Base-by-base conservation (phyloP, 2,797 vertebrate species). In the Pangasius djambal region DNA sequence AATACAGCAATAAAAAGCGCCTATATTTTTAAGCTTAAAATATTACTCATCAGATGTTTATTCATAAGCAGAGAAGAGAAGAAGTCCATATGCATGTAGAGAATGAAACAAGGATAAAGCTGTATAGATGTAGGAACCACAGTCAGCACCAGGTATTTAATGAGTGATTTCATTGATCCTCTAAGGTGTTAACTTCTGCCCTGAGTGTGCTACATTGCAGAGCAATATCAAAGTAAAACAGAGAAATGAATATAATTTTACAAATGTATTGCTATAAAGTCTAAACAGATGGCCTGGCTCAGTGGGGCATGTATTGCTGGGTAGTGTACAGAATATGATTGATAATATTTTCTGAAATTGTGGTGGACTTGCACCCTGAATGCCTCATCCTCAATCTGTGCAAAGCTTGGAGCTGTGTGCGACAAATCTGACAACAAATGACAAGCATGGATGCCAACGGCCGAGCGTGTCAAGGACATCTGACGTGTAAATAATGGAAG, bases 371-470 rank as follows among this genome's bases (percentile, higher is more conserved):
- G 63, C 55, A 82, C 89, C 75, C 90, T 89, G 89, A 90, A 79
- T 91, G 90, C 40, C 25, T 83, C 61, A 48, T 65, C 89, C 90
- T 91, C 92, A 90, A 89, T 91, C 89, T 89, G 83, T 88, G 86
- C 82, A 72, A 88, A 92, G 90, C 91, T 89, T 63, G 86, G 67
- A 91, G 90, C 78, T 69, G 61, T 75, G 70, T 40, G 79, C 61
- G 5, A 40, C 86, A 90, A 93, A 93, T 91, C 91, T 88, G 86
- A 88, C 86, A 70, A 90, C 87, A 91, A 91, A 91, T 88, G 86
- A 78, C 74, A 91, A 89, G 89, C 83, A 87, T 22, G 12, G 25
- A 77, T 87, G 85, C 86, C 87, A 89, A 87, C 40, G 83, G 74
- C 88, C 55, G 92, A 93, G 89, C 89, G 89, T 84, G 83, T 90